These are phyloP conservation scores for Seriola dumerili DNA, from an alignment of 2,113 vertebrate species.

Conservation along the genomic window DNA sequence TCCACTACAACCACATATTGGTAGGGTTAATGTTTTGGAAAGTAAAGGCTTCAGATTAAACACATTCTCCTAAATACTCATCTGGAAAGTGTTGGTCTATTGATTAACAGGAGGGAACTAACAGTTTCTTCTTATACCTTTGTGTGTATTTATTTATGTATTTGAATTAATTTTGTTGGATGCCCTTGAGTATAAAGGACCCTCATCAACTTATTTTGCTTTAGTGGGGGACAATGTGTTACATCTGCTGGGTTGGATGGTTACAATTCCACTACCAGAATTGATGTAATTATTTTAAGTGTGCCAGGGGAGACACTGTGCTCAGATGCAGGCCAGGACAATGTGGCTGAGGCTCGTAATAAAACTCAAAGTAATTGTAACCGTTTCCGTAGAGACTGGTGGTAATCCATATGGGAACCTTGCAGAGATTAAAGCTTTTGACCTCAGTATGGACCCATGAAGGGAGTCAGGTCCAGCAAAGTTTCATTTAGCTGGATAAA, in stretches of 20 bases:
- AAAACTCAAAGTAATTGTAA: slow-evolving; percentile 68
- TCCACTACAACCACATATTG: no score
- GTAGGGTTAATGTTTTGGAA: no score
- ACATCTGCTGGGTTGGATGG: slow-evolving; percentile 33
- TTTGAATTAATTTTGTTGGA: not conserved
- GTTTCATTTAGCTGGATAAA: slow-evolving; percentile 51
- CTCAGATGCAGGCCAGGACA: slow-evolving; percentile 55
- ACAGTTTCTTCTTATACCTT: not conserved
- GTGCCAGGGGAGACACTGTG: slow-evolving; percentile 55
- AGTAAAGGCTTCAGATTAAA: no score
- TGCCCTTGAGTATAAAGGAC: not conserved
- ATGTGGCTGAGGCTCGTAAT: slow-evolving; percentile 62
- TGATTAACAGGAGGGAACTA: not conserved
- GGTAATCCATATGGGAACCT: slow-evolving; percentile 61
- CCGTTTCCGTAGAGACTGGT: slow-evolving; percentile 62
- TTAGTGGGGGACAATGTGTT: slow-evolving; percentile 11
- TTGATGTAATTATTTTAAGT: slow-evolving; percentile 69
- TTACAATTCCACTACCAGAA: slow-evolving; percentile 38
- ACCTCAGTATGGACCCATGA: slow-evolving; percentile 46
- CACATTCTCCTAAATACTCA: not conserved
- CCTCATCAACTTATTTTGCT: not conserved
- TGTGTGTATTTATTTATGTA: not conserved
- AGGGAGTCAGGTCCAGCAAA: slow-evolving; percentile 24
- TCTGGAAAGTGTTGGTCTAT: not conserved
- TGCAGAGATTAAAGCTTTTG: slow-evolving; percentile 67